Conservation (phyloP, 2,888 invertebrate species). For the Dryococelus australis region DNA sequence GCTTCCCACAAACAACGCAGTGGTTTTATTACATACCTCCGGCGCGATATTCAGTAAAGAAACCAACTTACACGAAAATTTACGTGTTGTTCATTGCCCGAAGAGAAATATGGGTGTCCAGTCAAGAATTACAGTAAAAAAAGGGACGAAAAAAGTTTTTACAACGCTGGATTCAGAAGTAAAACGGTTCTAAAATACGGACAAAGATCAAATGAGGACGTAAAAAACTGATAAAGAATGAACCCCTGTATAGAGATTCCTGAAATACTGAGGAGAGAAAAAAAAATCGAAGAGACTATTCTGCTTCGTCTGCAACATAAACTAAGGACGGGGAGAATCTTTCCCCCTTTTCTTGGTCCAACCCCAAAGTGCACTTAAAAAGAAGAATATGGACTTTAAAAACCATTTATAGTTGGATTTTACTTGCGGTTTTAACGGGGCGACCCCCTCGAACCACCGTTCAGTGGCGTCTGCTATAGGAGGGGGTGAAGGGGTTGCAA, state of each 20-base stretch:
- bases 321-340: background rate
- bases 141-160: background rate
- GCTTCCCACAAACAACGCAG: background rate
- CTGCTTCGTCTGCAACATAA: conserved; percentile 28
- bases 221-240: conserved; percentile 25
- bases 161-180: background rate
- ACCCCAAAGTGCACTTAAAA: conserved; percentile 21
- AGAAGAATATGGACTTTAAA: conserved; percentile 30
- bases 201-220: conserved; percentile 12
- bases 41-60: background rate
- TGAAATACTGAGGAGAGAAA: background rate
- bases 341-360: background rate
- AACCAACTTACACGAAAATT: background rate
- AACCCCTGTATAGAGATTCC: background rate
- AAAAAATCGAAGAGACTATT: conserved; percentile 22
- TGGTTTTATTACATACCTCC: background rate
- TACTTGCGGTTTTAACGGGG: conserved; percentile 24
- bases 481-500: background rate
- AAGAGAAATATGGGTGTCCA: background rate
- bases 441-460: background rate
- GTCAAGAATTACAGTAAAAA: background rate
- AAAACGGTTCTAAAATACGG: background rate
- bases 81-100: background rate
- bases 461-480: background rate
- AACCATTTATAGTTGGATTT: conserved; percentile 29